Conservation (phyloP, 2,113 vertebrate species). For the Orthonyx spaldingii region DNA sequence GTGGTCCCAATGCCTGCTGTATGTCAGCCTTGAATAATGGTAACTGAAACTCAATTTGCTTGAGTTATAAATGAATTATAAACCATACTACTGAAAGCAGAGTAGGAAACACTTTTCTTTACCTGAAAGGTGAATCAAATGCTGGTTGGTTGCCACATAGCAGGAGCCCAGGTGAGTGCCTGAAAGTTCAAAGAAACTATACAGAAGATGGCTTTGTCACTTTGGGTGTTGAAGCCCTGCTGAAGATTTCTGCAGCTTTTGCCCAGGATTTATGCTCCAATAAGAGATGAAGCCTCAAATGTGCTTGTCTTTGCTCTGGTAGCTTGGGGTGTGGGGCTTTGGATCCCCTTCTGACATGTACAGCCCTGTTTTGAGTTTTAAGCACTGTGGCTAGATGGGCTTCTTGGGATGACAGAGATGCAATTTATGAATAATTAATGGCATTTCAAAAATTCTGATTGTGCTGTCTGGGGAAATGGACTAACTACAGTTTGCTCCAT, state of each 20-base stretch:
- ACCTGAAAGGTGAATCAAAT: not conserved
- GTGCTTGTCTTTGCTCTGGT: not conserved
- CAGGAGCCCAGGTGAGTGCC: not conserved
- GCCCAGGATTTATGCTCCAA: not conserved
- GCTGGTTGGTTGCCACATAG: not conserved
- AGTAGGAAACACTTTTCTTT: not conserved
- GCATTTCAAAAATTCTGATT: not conserved
- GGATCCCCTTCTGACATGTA: not conserved
- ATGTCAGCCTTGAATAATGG: not conserved
- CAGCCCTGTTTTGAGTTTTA: not conserved
- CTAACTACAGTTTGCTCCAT: conserved; percentile 9
- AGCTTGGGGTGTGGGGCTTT: not conserved
- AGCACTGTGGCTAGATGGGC: not conserved
- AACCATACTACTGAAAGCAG: not conserved
- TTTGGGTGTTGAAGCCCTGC: not conserved
- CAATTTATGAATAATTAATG: not conserved
- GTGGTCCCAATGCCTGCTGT: not conserved
- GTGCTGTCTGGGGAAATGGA: not conserved
- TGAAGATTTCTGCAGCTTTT: not conserved
- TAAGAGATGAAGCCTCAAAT: not conserved
- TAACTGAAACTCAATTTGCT: not conserved
- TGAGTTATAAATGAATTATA: not conserved
- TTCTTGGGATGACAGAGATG: not conserved
- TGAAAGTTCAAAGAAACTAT: not conserved
- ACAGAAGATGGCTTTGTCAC: not conserved